Conservation (phyloP, 2,113 vertebrate genomes). For the Sitta europaea region DNA sequence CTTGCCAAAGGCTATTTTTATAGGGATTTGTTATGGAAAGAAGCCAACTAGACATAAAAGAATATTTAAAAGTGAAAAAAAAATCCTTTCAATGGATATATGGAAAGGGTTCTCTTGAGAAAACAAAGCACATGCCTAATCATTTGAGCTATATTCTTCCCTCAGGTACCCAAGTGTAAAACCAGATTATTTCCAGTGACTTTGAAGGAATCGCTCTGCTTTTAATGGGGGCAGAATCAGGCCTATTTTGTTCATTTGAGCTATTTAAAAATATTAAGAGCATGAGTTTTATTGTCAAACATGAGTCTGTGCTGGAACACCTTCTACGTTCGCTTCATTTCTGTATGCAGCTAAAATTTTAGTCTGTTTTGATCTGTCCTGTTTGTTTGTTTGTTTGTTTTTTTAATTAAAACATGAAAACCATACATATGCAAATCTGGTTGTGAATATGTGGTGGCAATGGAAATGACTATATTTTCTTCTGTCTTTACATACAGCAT, state of each 20-base stretch:
- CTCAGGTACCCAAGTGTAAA: constrained; percentile 30
- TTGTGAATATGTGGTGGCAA: neutral
- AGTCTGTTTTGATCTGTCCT: constrained; percentile 21
- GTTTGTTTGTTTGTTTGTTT: neutral
- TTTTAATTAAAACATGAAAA: constrained; percentile 28
- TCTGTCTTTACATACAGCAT: neutral
- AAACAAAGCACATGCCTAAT: constrained; percentile 45
- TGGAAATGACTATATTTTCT: neutral
- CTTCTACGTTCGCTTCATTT: constrained; percentile 24
- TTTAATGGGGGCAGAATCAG: neutral
- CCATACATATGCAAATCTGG: neutral
- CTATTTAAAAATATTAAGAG: neutral
- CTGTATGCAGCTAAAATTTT: neutral
- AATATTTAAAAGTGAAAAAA: constrained; percentile 61
- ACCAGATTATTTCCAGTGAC: constrained; percentile 8
- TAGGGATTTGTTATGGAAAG: constrained; percentile 24
- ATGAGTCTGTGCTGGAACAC: neutral
- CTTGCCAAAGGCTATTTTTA: constrained; percentile 54
- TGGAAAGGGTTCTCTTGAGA: constrained; percentile 41
- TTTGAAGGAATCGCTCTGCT: neutral
- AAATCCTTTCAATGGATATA: neutral
- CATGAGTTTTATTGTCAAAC: neutral
- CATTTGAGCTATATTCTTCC: constrained; percentile 41
- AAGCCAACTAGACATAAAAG: constrained; percentile 51
- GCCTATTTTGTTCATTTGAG: neutral